These are phyloP conservation scores for Elaphurus davidianus DNA, from an alignment of 2,113 vertebrate species.

Conservation along the genomic window DNA sequence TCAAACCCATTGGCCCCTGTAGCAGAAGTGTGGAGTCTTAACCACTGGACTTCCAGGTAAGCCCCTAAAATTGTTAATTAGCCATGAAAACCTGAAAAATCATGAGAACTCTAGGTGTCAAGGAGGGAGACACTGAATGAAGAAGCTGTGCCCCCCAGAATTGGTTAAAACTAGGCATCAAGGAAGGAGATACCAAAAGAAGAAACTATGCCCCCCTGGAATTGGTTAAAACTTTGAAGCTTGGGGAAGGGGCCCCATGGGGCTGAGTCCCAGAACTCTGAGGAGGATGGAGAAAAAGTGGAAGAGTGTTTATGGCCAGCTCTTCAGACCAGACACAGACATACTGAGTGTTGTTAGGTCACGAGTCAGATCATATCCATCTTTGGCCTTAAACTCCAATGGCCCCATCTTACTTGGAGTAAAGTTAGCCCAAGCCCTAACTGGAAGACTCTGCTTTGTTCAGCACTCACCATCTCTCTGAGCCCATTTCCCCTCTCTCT, in stretches of 20 bases:
- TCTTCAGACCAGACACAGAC: background rate
- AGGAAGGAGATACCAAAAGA: background rate
- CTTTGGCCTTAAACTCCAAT: background rate
- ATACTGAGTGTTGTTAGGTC: background rate
- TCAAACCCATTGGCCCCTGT: background rate
- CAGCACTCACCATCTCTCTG: background rate
- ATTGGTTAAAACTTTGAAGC: background rate
- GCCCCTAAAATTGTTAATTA: background rate
- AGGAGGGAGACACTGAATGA: background rate
- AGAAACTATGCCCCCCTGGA: background rate
- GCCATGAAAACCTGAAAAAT: background rate
- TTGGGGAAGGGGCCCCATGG: background rate
- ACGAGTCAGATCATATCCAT: background rate
- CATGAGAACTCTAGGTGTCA: background rate
- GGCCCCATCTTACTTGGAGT: background rate
- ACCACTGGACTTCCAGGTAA: background rate
- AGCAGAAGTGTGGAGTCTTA: background rate
- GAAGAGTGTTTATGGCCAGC: too few relatives aligned
- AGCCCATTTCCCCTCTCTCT: background rate
- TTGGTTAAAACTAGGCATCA: background rate
- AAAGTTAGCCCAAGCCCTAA: background rate
- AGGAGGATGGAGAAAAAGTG: background rate
- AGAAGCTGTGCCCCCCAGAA: background rate
- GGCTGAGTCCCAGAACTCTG: background rate
- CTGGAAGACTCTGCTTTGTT: background rate